Base-by-base conservation (phyloP, 2,888 invertebrate genomes). In the Pasiphila rectangulata region DNA sequence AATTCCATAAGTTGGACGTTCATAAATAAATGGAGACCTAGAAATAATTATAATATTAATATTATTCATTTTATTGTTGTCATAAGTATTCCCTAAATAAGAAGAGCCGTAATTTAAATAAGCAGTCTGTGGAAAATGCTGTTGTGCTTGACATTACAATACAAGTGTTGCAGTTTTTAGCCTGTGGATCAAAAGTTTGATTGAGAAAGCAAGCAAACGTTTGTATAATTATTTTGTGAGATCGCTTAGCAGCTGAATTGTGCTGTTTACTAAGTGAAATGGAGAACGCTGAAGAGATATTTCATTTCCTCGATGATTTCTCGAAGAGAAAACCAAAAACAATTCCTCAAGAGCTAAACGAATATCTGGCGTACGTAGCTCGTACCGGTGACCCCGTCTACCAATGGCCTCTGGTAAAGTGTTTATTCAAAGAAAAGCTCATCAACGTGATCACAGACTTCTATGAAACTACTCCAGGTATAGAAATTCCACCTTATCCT, bases 361-460 rank as follows among this genome's bases (percentile, higher is more conserved):
- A 96, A 51, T 98, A 97, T 77, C 90, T 98, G 59, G 91, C 92
- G 44, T 95, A 94, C 88, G 96, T 98, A 60, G 98, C 98, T 3
- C 95, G 95, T 82, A 97, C 97, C 68, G 98, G 98, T 56, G 96
- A 98, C 85, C 96, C 96, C 23, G 93, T 98, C 57, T 98, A 96
- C 76, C 96, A 96, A 70, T 98, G 98, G 98, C 89, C 94, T 30
- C 90, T 94, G 56, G 92, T 98, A 37, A 96, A 96, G 81, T 93
- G 94, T 73, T 91, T 98, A 62, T 95, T 98, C 77, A 93, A 95
- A 58, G 94, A 95, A 72, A 98, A 98, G 79, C 89, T 98, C 27
- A 90, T 96, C 25, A 92, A 92, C 63, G 97, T 97, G 29, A 95
- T 98, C 66, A 94, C 94, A 20, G 95, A 97, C 63, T 97, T 97